A percentile compares a stretch with the other conserved stretches of the same genome.
phyloP scores from a whole-genome alignment of 2,888 invertebrate genomes.

The Crossocerus cetratus region DNA sequence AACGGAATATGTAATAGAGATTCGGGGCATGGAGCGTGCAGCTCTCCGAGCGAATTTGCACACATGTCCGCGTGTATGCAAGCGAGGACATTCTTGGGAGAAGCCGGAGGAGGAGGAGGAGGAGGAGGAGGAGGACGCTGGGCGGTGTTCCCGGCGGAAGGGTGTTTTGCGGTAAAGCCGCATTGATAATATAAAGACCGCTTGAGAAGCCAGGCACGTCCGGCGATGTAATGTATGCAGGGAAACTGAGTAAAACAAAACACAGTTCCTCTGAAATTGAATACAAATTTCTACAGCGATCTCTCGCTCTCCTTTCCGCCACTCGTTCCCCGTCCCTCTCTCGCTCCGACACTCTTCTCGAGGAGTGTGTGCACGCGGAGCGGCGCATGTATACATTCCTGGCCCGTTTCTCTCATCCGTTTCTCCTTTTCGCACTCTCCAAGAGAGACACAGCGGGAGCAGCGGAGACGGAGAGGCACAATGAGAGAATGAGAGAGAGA shows the following conservation, averaged over 20 bases:
- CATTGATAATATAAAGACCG: conserved; percentile 66
- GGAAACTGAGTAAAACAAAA: conserved; percentile 65
- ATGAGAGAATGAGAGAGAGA: no score
- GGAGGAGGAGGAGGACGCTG: background rate
- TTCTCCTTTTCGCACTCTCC: conserved; percentile 6
- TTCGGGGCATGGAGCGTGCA: no score
- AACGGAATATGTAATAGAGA: no score
- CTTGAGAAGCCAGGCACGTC: conserved; percentile 62
- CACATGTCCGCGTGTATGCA: no score
- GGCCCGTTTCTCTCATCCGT: conserved; percentile 1
- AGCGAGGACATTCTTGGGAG: background rate
- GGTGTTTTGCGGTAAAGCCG: conserved; percentile 54
- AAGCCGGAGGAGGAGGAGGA: background rate
- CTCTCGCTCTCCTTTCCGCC: background rate
- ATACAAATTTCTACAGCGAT: conserved; percentile 64
- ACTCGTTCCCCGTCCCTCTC: conserved; percentile 14
- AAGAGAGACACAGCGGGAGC: no score
- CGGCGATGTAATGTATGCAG: conserved; percentile 62
- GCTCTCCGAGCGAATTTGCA: no score
- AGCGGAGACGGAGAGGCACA: no score
- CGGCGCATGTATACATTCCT: background rate
- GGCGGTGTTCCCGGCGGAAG: conserved; percentile 9
- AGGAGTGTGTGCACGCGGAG: background rate
- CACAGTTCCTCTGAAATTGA: conserved; percentile 65
- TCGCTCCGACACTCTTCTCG: background rate